phyloP scores from a whole-genome alignment of 2,888 invertebrate genomes.

The Eristalis tenax region DNA sequence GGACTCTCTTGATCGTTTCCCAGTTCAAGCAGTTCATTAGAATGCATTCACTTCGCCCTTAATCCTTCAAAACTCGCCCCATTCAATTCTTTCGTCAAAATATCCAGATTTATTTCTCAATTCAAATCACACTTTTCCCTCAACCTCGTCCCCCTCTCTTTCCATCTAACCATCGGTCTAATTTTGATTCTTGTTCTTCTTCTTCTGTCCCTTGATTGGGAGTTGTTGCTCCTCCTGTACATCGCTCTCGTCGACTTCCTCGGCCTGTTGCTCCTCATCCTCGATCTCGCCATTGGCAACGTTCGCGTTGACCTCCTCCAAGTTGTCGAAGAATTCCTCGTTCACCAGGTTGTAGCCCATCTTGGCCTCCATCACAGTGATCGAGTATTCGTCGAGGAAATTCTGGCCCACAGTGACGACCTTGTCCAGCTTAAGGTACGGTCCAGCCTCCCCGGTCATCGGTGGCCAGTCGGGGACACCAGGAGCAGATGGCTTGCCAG shows the following conservation, averaged over 20 bases:
- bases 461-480: conserved; percentile 77
- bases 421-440: conserved; percentile 78
- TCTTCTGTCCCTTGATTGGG: conserved; percentile 30
- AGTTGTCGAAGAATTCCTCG: conserved; percentile 77
- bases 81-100: too few relatives aligned
- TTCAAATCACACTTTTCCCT: not conserved
- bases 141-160: not conserved
- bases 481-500: conserved; percentile 77
- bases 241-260: conserved; percentile 36
- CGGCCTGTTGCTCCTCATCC: conserved; percentile 35
- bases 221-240: conserved; percentile 7
- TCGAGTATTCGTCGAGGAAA: conserved; percentile 78
- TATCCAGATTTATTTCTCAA: not conserved
- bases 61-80: too few relatives aligned
- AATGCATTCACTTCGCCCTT: too few relatives aligned
- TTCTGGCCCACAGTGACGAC: conserved; percentile 76
- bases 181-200: conserved; percentile 17
- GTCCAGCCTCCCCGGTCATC: conserved; percentile 78
- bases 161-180: not conserved
- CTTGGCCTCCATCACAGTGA: conserved; percentile 76
- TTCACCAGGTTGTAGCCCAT: conserved; percentile 77
- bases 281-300: conserved; percentile 53
- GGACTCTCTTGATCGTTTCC: too few relatives aligned
- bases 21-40: too few relatives aligned
- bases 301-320: conserved; percentile 73